Evolutionary conservation across 2,113 vertebrate genomes (phyloP).

Genomic region (Burhinus bistriatus): DNA sequence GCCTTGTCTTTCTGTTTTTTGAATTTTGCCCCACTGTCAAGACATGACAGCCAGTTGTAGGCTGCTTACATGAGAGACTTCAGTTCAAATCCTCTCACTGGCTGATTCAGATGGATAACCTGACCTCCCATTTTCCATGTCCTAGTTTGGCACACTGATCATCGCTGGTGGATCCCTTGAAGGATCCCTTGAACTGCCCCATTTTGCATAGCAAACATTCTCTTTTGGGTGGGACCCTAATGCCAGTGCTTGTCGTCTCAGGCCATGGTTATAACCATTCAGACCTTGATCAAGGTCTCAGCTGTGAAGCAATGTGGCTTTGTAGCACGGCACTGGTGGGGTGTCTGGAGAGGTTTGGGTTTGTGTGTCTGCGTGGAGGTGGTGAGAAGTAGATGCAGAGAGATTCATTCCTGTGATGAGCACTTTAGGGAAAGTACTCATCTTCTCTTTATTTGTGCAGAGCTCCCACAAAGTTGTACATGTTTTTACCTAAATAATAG

Average conservation of each 20-base stretch:
- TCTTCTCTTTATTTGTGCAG: not conserved
- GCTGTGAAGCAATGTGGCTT: not conserved
- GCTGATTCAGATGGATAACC: not conserved
- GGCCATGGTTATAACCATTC: not conserved
- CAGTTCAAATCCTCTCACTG: not conserved
- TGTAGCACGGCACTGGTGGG: not conserved
- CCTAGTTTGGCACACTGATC: not conserved
- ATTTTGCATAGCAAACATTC: not conserved
- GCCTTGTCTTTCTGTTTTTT: not conserved
- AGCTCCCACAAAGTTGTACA: not conserved
- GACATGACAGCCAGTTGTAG: not conserved
- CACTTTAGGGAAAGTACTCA: not conserved
- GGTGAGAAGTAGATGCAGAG: not conserved
- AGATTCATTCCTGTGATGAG: not conserved
- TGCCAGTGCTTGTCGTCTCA: not conserved
- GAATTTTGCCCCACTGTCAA: not conserved
- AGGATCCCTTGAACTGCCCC: not conserved
- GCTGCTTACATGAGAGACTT: not conserved
- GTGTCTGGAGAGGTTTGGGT: not conserved
- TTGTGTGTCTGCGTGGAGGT: rapidly evolving
- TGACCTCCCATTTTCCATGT: not conserved
- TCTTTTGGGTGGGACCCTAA: not conserved
- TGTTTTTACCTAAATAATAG: not conserved
- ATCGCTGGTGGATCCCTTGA: not conserved
- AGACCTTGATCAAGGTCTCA: too few species aligned